These are phyloP conservation scores for Capromys pilorides DNA, from an alignment of 2,797 vertebrate species.

Conservation along the genomic window DNA sequence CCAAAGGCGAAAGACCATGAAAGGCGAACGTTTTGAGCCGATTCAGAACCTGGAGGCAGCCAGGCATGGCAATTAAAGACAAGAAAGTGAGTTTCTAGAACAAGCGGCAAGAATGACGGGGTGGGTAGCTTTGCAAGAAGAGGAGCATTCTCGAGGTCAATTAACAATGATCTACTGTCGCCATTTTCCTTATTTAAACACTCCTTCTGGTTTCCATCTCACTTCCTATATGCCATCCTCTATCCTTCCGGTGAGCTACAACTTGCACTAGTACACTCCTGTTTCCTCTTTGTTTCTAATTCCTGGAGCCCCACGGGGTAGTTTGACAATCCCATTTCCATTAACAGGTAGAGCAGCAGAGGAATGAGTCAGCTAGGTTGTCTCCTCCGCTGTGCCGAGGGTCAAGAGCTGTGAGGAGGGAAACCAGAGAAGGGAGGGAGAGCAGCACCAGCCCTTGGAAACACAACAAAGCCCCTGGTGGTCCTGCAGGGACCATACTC, in stretches of 20 bases:
- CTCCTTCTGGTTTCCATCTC: neutral
- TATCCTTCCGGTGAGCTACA: neutral
- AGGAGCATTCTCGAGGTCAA: neutral
- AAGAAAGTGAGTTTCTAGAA: neutral
- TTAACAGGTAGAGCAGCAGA: neutral
- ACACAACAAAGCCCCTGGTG: no score
- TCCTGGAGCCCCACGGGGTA: neutral
- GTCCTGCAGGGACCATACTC: neutral
- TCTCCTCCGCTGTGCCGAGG: neutral
- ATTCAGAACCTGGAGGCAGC: neutral
- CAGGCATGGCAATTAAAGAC: neutral
- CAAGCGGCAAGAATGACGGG: neutral
- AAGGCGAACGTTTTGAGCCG: neutral
- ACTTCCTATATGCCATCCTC: neutral
- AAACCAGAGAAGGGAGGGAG: neutral
- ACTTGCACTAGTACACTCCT: neutral
- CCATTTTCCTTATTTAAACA: neutral
- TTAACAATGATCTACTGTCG: no score
- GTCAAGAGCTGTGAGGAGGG: neutral
- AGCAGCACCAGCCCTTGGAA: neutral
- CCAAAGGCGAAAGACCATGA: neutral
- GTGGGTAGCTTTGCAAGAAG: neutral
- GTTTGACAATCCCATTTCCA: neutral
- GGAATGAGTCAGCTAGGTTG: neutral
- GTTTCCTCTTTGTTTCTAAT: neutral